A percentile compares a stretch with the other conserved stretches of the same genome.
Evolutionary conservation across 1,140 invertebrate genomes (phyloP).

Genomic region (Agraylea sexmaculata): DNA sequence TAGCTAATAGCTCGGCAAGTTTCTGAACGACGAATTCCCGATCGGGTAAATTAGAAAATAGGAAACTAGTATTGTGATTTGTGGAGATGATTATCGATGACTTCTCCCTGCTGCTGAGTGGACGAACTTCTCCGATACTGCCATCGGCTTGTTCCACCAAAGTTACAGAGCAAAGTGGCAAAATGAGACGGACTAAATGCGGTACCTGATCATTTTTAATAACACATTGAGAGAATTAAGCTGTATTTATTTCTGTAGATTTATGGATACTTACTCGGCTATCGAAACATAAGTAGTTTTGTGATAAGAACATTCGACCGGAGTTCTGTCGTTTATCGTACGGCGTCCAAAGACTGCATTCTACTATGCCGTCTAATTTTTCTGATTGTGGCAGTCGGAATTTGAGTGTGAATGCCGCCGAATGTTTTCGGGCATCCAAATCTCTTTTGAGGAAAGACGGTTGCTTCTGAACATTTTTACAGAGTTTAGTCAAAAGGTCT

Average conservation of each 20-base stretch:
- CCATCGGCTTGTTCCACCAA: constrained; percentile 35
- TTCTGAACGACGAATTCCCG: constrained; percentile 82
- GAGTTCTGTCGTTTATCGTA: constrained; percentile 84
- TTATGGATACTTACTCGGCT: constrained; percentile 60
- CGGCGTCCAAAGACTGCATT: constrained; percentile 87
- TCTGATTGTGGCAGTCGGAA: constrained; percentile 80
- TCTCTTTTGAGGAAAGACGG: constrained; percentile 85
- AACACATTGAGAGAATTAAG: constrained; percentile 1
- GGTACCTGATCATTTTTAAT: constrained; percentile 48
- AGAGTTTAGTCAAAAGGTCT: constrained; percentile 67
- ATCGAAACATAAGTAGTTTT: constrained; percentile 93
- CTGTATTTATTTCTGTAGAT: not conserved
- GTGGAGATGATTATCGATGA: constrained; percentile 81
- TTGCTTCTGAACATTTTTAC: constrained; percentile 77
- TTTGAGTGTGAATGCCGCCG: constrained; percentile 68
- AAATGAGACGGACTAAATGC: constrained; percentile 73
- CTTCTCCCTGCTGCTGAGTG: constrained; percentile 41
- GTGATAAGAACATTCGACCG: constrained; percentile 86
- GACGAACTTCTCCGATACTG: constrained; percentile 21
- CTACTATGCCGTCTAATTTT: constrained; percentile 85
- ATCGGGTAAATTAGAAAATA: constrained; percentile 82
- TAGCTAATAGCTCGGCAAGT: constrained; percentile 74
- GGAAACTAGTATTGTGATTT: constrained; percentile 65
- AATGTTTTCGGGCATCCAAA: constrained; percentile 86
- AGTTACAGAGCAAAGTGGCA: constrained; percentile 60